phyloP scores from a whole-genome alignment of 2,113 vertebrate species.

The Lophura nycthemera region DNA sequence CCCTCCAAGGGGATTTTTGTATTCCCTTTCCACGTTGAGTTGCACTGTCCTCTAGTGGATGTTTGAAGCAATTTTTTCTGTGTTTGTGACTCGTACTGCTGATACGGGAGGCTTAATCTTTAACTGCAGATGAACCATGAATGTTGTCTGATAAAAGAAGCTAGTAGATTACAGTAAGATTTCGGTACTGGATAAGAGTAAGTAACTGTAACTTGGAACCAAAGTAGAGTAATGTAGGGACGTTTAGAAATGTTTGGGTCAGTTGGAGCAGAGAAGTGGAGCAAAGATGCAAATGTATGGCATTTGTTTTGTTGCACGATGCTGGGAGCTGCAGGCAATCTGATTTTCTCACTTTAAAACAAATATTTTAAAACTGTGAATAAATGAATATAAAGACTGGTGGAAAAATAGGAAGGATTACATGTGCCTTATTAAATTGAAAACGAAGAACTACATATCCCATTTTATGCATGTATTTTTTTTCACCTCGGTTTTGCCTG shows the following conservation, averaged over 20 bases:
- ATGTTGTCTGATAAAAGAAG: not conserved
- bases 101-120: conserved; percentile 10
- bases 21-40: conserved; percentile 75
- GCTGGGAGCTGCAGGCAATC: not conserved
- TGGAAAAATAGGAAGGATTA: not conserved
- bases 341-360: not conserved
- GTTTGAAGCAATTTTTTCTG: conserved; percentile 27
- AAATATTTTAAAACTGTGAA: not conserved
- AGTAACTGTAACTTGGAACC: not conserved
- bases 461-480: not conserved
- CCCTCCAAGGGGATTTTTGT: conserved; percentile 39
- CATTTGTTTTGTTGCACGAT: not conserved
- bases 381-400: not conserved
- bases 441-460: not conserved
- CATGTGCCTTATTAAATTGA: not conserved
- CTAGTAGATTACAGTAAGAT: not conserved
- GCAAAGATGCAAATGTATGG: not conserved
- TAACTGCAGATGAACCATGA: conserved; percentile 13
- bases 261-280: conserved; percentile 2
- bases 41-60: conserved; percentile 91
- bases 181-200: conserved; percentile 5
- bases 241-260: not conserved
- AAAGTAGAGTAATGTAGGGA: not conserved
- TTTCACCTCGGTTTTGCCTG: not conserved
- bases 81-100: not conserved